These are phyloP conservation scores for Hestina assimilis DNA, from an alignment of 1,140 invertebrate species.

Conservation along the genomic window DNA sequence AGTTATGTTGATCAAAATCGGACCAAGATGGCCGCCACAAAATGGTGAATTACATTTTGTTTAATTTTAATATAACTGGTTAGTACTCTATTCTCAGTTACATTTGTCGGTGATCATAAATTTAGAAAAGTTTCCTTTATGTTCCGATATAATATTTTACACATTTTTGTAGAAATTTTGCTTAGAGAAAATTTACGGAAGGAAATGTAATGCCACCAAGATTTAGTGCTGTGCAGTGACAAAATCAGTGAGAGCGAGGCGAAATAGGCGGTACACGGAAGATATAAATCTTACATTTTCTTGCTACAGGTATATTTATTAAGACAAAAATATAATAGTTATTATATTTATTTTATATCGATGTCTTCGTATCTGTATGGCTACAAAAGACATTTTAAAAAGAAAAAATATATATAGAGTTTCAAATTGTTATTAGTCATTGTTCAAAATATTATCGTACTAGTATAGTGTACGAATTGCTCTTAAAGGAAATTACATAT, in stretches of 20 bases:
- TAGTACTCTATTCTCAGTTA: too few relatives aligned
- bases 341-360: not conserved
- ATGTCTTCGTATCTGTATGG: too few relatives aligned
- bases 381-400: too few relatives aligned
- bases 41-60: too few relatives aligned
- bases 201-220: constrained; percentile 25
- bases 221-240: constrained; percentile 26
- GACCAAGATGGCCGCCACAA: too few relatives aligned
- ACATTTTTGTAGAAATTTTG: constrained; percentile 15
- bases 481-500: too few relatives aligned
- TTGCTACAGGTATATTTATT: constrained; percentile 22
- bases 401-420: too few relatives aligned
- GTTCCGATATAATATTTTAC: constrained; percentile 6
- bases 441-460: too few relatives aligned
- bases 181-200: constrained; percentile 22
- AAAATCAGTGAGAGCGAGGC: constrained; percentile 24
- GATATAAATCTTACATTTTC: constrained; percentile 23
- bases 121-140: constrained; percentile 6
- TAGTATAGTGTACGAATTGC: too few relatives aligned
- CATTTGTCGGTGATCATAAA: not conserved
- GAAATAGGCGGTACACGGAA: constrained; percentile 16
- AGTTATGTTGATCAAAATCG: too few relatives aligned
- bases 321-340: not conserved
- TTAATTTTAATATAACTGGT: too few relatives aligned
- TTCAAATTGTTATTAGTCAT: too few relatives aligned